Evolutionary conservation across 2,888 invertebrate species (phyloP), one percentile per base, ranked within the genome.

Genomic region (Lasioglossum figueresi): DNA sequence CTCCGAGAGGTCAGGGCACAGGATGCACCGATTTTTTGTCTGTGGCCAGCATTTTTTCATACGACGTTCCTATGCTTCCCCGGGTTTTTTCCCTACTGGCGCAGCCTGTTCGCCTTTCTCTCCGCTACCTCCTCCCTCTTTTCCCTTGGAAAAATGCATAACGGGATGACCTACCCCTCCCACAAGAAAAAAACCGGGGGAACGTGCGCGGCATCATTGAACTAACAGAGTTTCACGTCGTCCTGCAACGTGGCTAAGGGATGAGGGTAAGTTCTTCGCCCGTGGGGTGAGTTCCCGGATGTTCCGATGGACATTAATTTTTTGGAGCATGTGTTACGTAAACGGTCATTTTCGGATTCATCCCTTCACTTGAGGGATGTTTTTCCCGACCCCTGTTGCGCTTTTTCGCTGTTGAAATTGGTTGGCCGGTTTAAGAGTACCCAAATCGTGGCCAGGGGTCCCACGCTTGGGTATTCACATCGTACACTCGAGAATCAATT

Each of bases 11-110:
- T 83, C 87, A 87, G 86, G 74, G 78, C 86, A 86, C 92, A 92
- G 92, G 92, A 92, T 92, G 92, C 91, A 86, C 88, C 84, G 77
- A 88, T 92, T 92, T 92, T 92, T 92, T 92, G 63, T 27, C 5
- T 52, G 40, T 10, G 23, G n/a, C 48, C 31, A 52, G n/a, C 52
- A 52, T 52, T 52, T 52, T 52, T 52, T 52, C n/a, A 52, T 52
- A n/a, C n/a, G 52, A 27, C 70, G 56, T 43, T 75, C 34, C 74
- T 76, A 48, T 31, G 37, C 34, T 37, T n/a, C 56, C n/a, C n/a
- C 43, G 63, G 52, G 31, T 79, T 76, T 75, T 77, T 66, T 45
- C 72, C n/a, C 37, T 16, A 45, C 12, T 23, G 52, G 52, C 45
- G 75, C n/a, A 52, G 34, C 3, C 23, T n/a, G 68, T 19, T 31